These are phyloP conservation scores for Rachycentron canadum DNA, from an alignment of 2,797 vertebrate species.

Conservation along the genomic window DNA sequence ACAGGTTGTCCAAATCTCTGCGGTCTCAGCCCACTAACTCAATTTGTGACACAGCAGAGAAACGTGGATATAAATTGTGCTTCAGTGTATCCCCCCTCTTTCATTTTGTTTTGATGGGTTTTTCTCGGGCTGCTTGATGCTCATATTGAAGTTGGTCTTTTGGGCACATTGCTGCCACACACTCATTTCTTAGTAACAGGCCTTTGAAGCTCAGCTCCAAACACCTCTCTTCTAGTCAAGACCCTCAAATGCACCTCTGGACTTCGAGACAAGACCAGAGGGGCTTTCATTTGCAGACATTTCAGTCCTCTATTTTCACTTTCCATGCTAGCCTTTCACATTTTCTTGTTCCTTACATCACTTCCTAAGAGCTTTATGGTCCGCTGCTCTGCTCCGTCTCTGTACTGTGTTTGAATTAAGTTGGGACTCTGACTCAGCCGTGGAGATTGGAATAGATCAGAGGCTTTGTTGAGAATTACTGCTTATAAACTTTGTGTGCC, in stretches of 20 bases:
- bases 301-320: constrained; percentile 59
- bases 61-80: constrained; percentile 32
- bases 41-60: constrained; percentile 40
- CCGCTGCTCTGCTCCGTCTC: constrained; percentile 42
- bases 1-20: constrained; percentile 2
- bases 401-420: constrained; percentile 58
- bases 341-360: constrained; percentile 62
- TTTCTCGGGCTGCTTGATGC: constrained; percentile 36
- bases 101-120: constrained; percentile 40
- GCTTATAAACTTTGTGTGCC: constrained; percentile 8
- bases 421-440: constrained; percentile 41
- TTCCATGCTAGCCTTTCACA: constrained; percentile 50
- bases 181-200: constrained; percentile 18
- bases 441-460: constrained; percentile 53
- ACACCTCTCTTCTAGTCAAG: constrained; percentile 31
- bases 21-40: constrained; percentile 37
- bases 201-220: constrained; percentile 54
- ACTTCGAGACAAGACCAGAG: constrained; percentile 41
- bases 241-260: constrained; percentile 39
- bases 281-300: constrained; percentile 58
- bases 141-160: constrained; percentile 27
- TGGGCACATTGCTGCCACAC: constrained; percentile 18
- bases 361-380: constrained; percentile 61
- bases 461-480: constrained; percentile 42
- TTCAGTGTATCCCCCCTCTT: constrained; percentile 11